These are phyloP conservation scores for Rousettus madagascariensis DNA, from an alignment of 2,797 vertebrate genomes.

Conservation along the genomic window DNA sequence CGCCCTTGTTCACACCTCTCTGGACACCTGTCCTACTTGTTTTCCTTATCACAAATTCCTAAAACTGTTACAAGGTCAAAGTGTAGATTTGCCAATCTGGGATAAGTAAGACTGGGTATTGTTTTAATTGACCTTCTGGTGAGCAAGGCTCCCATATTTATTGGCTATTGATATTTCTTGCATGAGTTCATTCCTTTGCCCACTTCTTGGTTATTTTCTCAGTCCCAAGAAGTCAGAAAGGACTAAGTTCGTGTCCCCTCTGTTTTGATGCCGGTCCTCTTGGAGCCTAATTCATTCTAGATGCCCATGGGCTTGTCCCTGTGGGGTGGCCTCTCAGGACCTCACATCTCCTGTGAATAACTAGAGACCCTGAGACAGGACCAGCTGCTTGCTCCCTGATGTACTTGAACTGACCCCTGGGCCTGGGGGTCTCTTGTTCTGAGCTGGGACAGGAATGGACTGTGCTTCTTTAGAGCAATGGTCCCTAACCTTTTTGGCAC, in stretches of 20 bases:
- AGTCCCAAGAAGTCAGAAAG: background rate
- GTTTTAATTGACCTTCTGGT: background rate
- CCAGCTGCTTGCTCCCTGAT: accelerated
- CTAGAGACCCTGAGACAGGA: background rate
- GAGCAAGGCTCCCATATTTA: background rate
- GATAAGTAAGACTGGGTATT: background rate
- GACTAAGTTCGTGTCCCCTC: background rate
- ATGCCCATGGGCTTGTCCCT: background rate
- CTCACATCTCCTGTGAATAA: background rate
- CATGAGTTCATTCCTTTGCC: background rate
- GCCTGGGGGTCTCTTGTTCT: background rate
- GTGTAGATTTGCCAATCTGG: background rate
- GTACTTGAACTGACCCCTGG: background rate
- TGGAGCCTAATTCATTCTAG: background rate
- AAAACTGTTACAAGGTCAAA: background rate
- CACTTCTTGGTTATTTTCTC: background rate
- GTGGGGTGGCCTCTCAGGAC: background rate
- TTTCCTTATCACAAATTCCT: background rate
- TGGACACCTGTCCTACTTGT: background rate
- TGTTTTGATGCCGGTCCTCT: background rate
- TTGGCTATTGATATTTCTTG: background rate
- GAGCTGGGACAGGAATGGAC: background rate
- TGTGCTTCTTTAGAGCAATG: no score
- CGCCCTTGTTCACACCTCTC: background rate
- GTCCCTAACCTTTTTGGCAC: no score